Evolutionary conservation across 2,797 vertebrate species (phyloP).

Genomic region (Odontamblyopus lacepedii): DNA sequence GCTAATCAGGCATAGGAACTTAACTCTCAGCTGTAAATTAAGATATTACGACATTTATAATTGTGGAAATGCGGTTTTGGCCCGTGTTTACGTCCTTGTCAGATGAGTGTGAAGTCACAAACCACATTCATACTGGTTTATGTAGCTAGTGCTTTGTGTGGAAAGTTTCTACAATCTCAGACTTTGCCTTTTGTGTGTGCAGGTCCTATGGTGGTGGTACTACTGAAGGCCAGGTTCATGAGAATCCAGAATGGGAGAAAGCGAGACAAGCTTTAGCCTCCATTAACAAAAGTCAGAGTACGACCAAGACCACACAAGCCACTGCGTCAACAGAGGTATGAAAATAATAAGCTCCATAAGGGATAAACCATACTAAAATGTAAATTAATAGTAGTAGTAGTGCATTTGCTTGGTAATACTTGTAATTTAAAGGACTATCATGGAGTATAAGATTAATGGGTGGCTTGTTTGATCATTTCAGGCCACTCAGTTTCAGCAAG

Average conservation of each 20-base stretch:
- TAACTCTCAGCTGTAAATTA: too few relatives aligned
- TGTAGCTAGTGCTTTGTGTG: too few relatives aligned
- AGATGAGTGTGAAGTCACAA: too few relatives aligned
- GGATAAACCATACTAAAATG: not conserved
- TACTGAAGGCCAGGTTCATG: slow-evolving; percentile 81
- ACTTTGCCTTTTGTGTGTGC: not conserved
- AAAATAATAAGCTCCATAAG: not conserved
- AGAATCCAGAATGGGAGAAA: slow-evolving; percentile 95
- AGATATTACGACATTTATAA: not conserved
- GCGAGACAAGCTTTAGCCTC: slow-evolving; percentile 90
- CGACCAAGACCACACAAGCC: slow-evolving; percentile 73
- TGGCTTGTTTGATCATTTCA: slow-evolving; percentile 41
- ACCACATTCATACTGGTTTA: too few relatives aligned
- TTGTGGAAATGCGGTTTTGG: not conserved
- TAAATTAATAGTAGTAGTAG: not conserved
- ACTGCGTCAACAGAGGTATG: slow-evolving; percentile 73
- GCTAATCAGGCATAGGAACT: not conserved
- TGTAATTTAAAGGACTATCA: not conserved
- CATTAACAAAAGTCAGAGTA: slow-evolving; percentile 84
- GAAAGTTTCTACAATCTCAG: not conserved
- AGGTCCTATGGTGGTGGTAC: slow-evolving; percentile 67
- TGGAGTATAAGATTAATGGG: not conserved
- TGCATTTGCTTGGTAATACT: slow-evolving; percentile 30
- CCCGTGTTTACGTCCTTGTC: not conserved
- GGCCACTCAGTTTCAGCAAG: slow-evolving; percentile 77